These are phyloP conservation scores for Pelagia noctiluca DNA, from an alignment of 30 jellyfish, hydroid and myxozoan species.

Conservation along the genomic window DNA sequence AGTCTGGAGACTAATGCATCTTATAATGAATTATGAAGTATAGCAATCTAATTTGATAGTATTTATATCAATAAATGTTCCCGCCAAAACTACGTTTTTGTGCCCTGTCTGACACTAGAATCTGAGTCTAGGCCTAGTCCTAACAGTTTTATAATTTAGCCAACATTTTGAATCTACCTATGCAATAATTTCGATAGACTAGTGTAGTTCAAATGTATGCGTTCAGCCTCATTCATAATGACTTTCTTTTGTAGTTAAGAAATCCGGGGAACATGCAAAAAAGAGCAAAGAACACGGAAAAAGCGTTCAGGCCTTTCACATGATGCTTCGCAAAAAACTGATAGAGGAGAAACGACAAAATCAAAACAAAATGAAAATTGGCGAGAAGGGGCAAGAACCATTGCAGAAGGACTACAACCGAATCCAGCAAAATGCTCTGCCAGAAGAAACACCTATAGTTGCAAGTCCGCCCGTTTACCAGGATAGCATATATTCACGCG, in stretches of 20 bases:
- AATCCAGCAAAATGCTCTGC: slow-evolving; percentile 46
- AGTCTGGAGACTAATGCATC: too few relatives aligned
- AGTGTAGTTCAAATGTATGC: neutral
- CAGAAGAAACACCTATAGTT: slow-evolving; percentile 61
- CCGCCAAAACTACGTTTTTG: neutral
- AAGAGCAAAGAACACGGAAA: slow-evolving; percentile 26
- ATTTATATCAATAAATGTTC: too few relatives aligned
- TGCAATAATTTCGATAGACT: neutral
- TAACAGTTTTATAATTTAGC: neutral
- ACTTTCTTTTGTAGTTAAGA: slow-evolving; percentile 4
- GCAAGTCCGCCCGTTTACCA: slow-evolving; percentile 80
- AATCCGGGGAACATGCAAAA: slow-evolving; percentile 25
- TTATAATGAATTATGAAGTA: too few relatives aligned
- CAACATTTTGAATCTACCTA: neutral
- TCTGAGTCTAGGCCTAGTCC: too few relatives aligned
- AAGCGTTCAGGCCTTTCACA: slow-evolving; percentile 57
- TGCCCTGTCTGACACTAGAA: neutral
- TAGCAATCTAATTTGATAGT: too few relatives aligned
- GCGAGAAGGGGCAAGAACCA: slow-evolving; percentile 51
- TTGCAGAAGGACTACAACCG: slow-evolving; percentile 43
- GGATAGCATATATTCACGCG: slow-evolving; percentile 59
- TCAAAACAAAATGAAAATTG: slow-evolving; percentile 44
- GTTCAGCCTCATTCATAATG: neutral
- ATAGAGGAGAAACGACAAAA: slow-evolving; percentile 59
- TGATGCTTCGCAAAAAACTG: slow-evolving; percentile 66